Evolutionary conservation across 2,797 vertebrate genomes (phyloP).

Genomic region (Sebastes oblongus): DNA sequence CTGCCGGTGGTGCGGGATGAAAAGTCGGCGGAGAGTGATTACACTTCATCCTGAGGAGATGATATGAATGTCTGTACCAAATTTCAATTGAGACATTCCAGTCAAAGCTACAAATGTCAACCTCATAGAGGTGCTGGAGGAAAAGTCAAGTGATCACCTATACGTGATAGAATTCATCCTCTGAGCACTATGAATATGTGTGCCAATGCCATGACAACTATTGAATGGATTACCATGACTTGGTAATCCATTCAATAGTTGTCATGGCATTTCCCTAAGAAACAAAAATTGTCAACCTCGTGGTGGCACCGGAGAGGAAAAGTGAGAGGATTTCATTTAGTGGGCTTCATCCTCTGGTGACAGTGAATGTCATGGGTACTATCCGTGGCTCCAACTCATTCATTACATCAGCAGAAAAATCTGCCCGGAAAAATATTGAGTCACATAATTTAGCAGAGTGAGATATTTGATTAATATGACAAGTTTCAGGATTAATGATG

Average conservation of each 20-base stretch:
- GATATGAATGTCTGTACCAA: neutral
- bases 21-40: neutral
- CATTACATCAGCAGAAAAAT: neutral
- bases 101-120: neutral
- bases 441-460: constrained; percentile 1
- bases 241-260: neutral
- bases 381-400: neutral
- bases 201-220: neutral
- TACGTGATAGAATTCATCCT: neutral
- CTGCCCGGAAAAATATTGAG: neutral
- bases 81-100: neutral
- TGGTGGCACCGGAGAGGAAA: neutral
- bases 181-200: neutral
- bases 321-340: neutral
- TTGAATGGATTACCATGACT: too few relatives aligned
- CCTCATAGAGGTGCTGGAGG: neutral
- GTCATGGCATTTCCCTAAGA: neutral
- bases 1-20: too few relatives aligned
- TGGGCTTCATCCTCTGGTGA: neutral
- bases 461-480: constrained; percentile 42
- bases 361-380: neutral
- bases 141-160: neutral
- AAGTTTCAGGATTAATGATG: constrained; percentile 38
- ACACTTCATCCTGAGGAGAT: neutral
- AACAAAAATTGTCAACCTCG: neutral